Base-by-base conservation (phyloP, 2,888 invertebrate species). In the Lepidochitona cinerea region DNA sequence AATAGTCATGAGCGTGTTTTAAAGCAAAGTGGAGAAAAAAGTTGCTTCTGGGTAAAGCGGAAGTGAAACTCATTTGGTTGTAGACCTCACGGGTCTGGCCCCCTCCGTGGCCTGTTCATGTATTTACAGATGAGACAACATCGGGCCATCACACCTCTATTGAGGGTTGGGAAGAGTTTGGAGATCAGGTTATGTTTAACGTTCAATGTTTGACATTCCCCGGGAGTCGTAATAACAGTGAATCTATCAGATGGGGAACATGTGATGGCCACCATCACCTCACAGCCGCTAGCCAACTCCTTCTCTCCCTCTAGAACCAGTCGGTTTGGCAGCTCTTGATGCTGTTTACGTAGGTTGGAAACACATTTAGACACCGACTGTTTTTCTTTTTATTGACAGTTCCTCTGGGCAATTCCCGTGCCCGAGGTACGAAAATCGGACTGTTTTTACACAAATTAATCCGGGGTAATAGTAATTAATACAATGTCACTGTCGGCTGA, bases 391-490 rank as follows among this genome's bases (percentile, higher is more conserved):
- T 9, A 14, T 32, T 59, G 59, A 59, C 59, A 59, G 59, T 26
- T 29, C 59, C 59, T 32, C 29, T 29, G 59, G 59, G 59, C 59
- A 14, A 23, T 59, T 14, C 32, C 29, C 59, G 12, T 23, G 49
- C 26, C 23, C 23, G 23, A 12, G 59, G 29, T 23, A 26, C 26
- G 23, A 18, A 41, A 14, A 29, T 59, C 29, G 23, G 26, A 23
- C 32, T 59, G 59, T 59, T 59, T 59, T 59, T 29, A 59, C 59
- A 59, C 59, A 59, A 59, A 59, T 59, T 59, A 59, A 59, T 29
- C 23, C 59, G 29, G 29, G 14, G 59, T n/a, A 59, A 29, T 32
- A 23, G 23, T 59, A 14, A 59, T 59, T 29, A 59, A 29, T 59
- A 26, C 32, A 59, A 59, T 59, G 59, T 59, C 59, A 29, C 26